Conservation (phyloP, 2,888 invertebrate species). For the Pogonocherus hispidulus region DNA sequence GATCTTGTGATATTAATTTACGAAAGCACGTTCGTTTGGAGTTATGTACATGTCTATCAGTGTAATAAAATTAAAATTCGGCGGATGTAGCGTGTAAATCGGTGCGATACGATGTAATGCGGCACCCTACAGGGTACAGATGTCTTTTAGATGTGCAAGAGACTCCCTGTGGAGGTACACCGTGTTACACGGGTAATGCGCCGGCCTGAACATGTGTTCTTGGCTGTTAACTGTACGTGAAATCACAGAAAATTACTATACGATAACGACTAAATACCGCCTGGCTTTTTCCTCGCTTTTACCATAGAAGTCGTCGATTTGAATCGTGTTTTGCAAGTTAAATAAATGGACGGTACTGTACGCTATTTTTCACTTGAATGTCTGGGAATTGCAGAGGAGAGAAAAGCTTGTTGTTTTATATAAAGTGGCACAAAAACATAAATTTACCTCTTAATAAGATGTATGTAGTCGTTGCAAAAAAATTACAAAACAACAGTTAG, state of each 20-base stretch:
- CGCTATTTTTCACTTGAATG: constrained; percentile 33
- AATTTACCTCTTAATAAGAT: constrained; percentile 6
- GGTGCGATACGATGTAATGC: constrained; percentile 48
- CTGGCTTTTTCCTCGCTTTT: constrained; percentile 42
- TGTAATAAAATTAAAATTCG: constrained; percentile 51
- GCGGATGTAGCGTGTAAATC: constrained; percentile 48
- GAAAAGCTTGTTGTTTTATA: constrained; percentile 6
- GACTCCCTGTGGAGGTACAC: constrained; percentile 60
- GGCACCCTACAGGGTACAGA: constrained; percentile 58
- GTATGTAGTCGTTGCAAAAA: not conserved
- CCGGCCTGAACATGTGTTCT: constrained; percentile 59
- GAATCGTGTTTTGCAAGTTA: constrained; percentile 47
- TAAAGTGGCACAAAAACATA: constrained; percentile 16
- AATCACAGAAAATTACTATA: constrained; percentile 50
- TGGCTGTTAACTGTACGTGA: constrained; percentile 44
- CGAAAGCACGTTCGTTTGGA: constrained; percentile 32
- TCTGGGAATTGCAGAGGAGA: constrained; percentile 38
- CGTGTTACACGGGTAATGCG: constrained; percentile 61
- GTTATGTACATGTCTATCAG: constrained; percentile 27
- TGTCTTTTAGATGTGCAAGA: constrained; percentile 55
- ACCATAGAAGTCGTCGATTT: constrained; percentile 43
- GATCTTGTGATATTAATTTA: constrained; percentile 36
- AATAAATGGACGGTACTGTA: constrained; percentile 39
- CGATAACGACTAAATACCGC: constrained; percentile 39
- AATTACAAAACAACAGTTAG: not conserved